Percentiles rank a stretch among this genome's conserved stretches.
Conservation (phyloP, 2,797 vertebrate genomes). For the Lindbergichthys nudifrons region DNA sequence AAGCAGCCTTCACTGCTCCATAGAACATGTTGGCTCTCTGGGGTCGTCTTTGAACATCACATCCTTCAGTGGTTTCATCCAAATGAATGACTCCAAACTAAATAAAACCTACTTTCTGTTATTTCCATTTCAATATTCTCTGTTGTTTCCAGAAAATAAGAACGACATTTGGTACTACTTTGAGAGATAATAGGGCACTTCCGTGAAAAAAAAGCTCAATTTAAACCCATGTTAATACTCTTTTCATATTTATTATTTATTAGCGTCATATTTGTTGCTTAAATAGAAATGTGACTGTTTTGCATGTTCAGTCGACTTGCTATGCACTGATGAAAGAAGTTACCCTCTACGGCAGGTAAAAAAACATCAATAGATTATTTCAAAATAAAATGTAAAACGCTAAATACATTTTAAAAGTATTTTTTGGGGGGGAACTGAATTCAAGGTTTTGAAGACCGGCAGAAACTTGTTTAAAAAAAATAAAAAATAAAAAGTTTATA, state of each 20-base stretch:
- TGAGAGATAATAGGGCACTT: background rate
- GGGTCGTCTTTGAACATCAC: background rate
- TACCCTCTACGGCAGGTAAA: background rate
- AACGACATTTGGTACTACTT: background rate
- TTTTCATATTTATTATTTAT: too few relatives aligned
- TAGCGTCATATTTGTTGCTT: background rate
- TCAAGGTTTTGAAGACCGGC: background rate
- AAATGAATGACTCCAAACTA: background rate
- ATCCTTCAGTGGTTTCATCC: background rate
- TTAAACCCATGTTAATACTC: too few relatives aligned
- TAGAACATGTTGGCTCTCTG: background rate
- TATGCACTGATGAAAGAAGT: background rate
- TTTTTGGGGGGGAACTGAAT: background rate
- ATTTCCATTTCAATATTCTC: background rate
- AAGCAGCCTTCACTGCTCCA: slow-evolving; percentile 1
- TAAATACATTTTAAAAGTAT: background rate
- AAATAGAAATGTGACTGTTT: background rate
- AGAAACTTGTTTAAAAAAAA: too few relatives aligned
- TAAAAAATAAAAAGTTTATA: too few relatives aligned
- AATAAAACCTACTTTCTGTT: too few relatives aligned
- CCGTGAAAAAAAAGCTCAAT: background rate
- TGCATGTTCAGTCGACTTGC: background rate
- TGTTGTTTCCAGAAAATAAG: background rate
- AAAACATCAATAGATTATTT: background rate
- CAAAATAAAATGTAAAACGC: background rate